These are phyloP conservation scores for Suillia variegata DNA, from an alignment of 2,888 invertebrate species.

Conservation along the genomic window DNA sequence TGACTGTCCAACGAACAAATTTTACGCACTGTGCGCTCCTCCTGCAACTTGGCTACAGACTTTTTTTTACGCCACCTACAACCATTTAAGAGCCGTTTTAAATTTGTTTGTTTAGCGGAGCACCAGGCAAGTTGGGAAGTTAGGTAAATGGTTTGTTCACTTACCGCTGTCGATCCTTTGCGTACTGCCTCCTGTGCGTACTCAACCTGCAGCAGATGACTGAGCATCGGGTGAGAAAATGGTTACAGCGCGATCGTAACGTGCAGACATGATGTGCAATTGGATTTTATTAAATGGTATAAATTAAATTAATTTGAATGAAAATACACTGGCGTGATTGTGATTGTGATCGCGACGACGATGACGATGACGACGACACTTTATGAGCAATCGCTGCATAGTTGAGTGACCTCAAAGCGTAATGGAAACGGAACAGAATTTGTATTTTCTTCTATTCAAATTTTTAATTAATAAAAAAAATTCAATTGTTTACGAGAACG, in stretches of 20 bases:
- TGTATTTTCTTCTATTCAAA: too few species aligned
- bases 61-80: slow-evolving; percentile 98
- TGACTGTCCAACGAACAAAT: slow-evolving; percentile 98
- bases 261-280: slow-evolving; percentile 80
- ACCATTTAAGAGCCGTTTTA: neutral
- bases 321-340: too few species aligned
- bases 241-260: slow-evolving; percentile 99
- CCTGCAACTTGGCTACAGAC: slow-evolving; percentile 97
- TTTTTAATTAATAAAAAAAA: too few species aligned
- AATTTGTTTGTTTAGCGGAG: neutral
- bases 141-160: slow-evolving; percentile 56
- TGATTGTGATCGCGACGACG: too few species aligned
- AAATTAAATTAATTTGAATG: too few species aligned
- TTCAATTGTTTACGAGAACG: too few species aligned
- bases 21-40: slow-evolving; percentile 97
- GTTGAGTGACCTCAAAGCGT: too few species aligned
- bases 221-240: slow-evolving; percentile 99
- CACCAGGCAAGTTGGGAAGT: neutral
- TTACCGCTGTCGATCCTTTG: slow-evolving; percentile 99
- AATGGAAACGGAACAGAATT: too few species aligned
- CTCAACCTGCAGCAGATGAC: slow-evolving; percentile 99
- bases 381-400: too few species aligned
- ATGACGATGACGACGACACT: too few species aligned
- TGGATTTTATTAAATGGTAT: too few species aligned
- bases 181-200: slow-evolving; percentile 99